Percentiles rank a stretch among this genome's conserved stretches.
Evolutionary conservation across 2,888 invertebrate genomes (phyloP).

Genomic region (Sycophila texana): DNA sequence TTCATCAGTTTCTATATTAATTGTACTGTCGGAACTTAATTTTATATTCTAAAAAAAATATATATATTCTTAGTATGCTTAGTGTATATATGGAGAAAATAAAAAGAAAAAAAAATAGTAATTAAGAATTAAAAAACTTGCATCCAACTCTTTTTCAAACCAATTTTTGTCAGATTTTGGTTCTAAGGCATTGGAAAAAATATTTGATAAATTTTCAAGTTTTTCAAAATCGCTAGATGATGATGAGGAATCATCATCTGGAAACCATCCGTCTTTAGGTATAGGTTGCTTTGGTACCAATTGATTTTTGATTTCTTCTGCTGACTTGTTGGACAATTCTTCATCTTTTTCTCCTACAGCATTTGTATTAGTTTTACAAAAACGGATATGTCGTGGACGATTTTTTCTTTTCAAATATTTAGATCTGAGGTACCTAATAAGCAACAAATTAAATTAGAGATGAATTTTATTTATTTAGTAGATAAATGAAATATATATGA

Average conservation of each 20-base stretch:
- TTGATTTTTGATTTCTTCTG: slow-evolving; percentile 42
- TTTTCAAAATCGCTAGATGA: slow-evolving; percentile 46
- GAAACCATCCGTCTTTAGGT: slow-evolving; percentile 52
- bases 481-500: not conserved
- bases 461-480: not conserved
- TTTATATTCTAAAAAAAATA: slow-evolving; percentile 43
- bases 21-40: slow-evolving; percentile 11
- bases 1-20: too few species aligned
- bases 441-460: not conserved
- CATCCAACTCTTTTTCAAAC: slow-evolving; percentile 51
- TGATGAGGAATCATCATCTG: slow-evolving; percentile 43
- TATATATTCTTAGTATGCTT: too few species aligned
- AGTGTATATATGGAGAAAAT: too few species aligned
- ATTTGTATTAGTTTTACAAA: slow-evolving; percentile 9
- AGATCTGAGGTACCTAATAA: slow-evolving; percentile 41
- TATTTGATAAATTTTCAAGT: slow-evolving; percentile 4
- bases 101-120: not conserved
- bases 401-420: slow-evolving; percentile 47
- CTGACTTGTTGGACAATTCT: not conserved
- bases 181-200: not conserved
- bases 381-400: slow-evolving; percentile 25
- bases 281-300: slow-evolving; percentile 41
- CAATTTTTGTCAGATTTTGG: slow-evolving; percentile 39
- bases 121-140: slow-evolving; percentile 9
- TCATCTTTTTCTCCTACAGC: slow-evolving; percentile 18